Percentiles rank a stretch among this genome's conserved stretches.
phyloP scores from a whole-genome alignment of 2,113 vertebrate genomes.

The Paramisgurnus dabryanus region DNA sequence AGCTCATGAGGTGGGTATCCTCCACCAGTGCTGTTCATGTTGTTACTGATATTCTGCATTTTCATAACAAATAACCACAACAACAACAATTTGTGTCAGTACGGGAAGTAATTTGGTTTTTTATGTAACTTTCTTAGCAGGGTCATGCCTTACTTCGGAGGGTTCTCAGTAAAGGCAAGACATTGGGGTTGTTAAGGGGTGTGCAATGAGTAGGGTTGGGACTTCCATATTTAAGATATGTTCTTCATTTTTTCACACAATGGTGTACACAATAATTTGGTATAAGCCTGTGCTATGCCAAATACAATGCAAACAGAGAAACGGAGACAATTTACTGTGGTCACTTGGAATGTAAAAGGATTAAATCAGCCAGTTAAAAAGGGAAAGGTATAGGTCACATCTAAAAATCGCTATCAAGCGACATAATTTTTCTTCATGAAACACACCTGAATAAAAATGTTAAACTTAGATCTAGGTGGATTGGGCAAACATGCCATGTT shows the following conservation, averaged over 20 bases:
- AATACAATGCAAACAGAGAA: neutral
- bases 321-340: slow-evolving; percentile 1
- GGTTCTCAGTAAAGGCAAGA: neutral
- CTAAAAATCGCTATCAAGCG: neutral
- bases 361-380: neutral
- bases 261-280: neutral
- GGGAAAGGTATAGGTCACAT: neutral
- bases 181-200: neutral
- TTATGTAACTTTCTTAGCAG: neutral
- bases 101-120: neutral
- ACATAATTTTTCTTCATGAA: neutral
- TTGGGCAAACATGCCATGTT: neutral
- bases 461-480: neutral
- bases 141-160: neutral
- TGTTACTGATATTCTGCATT: too few relatives aligned
- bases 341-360: slow-evolving; percentile 2
- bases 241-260: neutral
- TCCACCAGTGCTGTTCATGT: too few relatives aligned
- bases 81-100: too few relatives aligned
- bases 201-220: neutral
- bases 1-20: too few relatives aligned
- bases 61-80: too few relatives aligned
- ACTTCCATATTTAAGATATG: neutral
- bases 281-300: neutral
- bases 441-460: slow-evolving; percentile 9